phyloP scores from a whole-genome alignment of 2,113 vertebrate genomes.

The Coracopsis vasa region DNA sequence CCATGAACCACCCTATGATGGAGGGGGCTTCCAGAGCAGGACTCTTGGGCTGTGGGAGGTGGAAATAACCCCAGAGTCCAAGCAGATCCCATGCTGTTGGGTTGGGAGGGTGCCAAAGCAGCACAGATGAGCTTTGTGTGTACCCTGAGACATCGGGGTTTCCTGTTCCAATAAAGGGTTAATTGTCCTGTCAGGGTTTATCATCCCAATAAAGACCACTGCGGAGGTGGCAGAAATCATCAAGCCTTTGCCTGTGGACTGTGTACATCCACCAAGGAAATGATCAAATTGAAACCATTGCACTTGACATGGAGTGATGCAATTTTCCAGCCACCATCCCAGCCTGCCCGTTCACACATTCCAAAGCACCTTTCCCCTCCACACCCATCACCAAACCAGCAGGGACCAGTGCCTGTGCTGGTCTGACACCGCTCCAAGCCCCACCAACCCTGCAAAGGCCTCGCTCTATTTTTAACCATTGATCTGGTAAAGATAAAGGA shows the following conservation, averaged over 20 bases:
- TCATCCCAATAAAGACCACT: not conserved
- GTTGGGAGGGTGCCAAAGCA: not conserved
- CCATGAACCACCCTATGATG: not conserved
- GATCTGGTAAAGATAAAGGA: slow-evolving; percentile 12
- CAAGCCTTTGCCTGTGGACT: not conserved
- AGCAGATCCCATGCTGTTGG: not conserved
- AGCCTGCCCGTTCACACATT: not conserved
- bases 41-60: not conserved
- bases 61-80: not conserved
- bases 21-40: not conserved
- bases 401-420: not conserved
- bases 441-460: rapidly evolving
- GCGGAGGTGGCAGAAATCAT: not conserved
- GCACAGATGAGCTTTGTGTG: not conserved
- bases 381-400: not conserved
- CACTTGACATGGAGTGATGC: not conserved
- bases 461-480: not conserved
- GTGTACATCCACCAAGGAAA: not conserved
- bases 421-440: not conserved
- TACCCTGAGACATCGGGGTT: not conserved
- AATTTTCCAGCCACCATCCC: not conserved
- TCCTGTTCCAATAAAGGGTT: not conserved
- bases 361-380: not conserved
- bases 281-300: not conserved
- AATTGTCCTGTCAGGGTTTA: not conserved